These are phyloP conservation scores for Pygathrix nemaeus DNA, from an alignment of 2,113 vertebrate species.

Conservation along the genomic window DNA sequence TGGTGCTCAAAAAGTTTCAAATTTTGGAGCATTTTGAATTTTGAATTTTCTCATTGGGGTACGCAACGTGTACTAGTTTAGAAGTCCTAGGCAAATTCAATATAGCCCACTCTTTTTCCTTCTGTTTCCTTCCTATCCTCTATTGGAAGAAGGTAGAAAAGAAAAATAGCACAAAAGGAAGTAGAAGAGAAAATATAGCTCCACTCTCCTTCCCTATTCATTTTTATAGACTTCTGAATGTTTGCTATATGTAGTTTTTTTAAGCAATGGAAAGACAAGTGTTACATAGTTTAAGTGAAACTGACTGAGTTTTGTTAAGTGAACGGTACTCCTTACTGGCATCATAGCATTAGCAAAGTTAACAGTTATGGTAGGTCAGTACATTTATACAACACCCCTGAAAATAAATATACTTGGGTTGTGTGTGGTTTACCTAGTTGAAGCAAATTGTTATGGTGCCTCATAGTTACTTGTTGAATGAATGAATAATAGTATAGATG, in stretches of 20 bases:
- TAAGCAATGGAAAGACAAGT: neutral
- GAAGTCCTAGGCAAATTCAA: conserved; percentile 3
- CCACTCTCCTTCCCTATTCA: neutral
- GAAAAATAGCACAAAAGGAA: conserved; percentile 1
- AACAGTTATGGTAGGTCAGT: neutral
- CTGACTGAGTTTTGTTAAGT: no score
- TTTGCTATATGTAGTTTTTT: neutral
- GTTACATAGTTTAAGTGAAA: neutral
- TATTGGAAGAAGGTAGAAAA: conserved; percentile 5
- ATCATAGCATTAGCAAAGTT: neutral
- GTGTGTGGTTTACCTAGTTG: neutral
- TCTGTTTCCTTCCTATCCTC: neutral
- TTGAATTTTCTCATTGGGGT: neutral
- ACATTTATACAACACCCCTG: neutral
- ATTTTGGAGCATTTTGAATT: neutral
- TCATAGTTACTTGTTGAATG: neutral
- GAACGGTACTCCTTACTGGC: neutral
- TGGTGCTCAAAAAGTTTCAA: neutral
- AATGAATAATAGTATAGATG: neutral
- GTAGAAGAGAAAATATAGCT: neutral
- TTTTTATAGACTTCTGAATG: conserved; percentile 26
- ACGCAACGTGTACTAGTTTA: neutral
- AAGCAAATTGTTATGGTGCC: neutral
- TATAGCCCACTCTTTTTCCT: neutral
- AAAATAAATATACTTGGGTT: neutral